phyloP scores from a whole-genome alignment of 1,140 invertebrate genomes.

The Phenacoccus solenopsis region DNA sequence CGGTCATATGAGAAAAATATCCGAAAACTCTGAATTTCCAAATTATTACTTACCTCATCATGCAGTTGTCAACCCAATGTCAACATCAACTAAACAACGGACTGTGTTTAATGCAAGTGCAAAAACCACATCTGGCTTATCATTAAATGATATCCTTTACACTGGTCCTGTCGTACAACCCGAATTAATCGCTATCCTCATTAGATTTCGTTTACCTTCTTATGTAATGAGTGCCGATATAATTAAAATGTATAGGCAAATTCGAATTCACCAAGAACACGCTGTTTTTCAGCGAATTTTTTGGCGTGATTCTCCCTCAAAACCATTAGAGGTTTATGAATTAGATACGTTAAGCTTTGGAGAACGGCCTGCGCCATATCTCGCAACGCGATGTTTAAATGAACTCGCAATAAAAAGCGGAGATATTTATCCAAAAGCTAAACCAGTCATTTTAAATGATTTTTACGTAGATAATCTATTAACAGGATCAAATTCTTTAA shows the following conservation, averaged over 20 bases:
- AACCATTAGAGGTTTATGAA: conserved; percentile 27
- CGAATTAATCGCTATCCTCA: conserved; percentile 31
- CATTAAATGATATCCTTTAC: conserved; percentile 1
- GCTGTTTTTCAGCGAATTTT: conserved; percentile 31
- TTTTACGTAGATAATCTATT: not conserved
- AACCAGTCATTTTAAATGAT: conserved; percentile 17
- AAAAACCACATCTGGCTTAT: not conserved
- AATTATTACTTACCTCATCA: conserved; percentile 21
- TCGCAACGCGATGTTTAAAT: conserved; percentile 31
- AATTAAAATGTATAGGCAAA: conserved; percentile 26
- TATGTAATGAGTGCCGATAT: conserved; percentile 30
- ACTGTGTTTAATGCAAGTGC: conserved; percentile 25
- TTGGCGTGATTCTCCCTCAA: conserved; percentile 28
- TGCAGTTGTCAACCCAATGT: conserved; percentile 11
- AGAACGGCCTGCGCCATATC: conserved; percentile 28
- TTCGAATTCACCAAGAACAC: conserved; percentile 21
- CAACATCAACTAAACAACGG: conserved; percentile 27
- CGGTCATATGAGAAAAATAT: not conserved
- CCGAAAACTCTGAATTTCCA: no score
- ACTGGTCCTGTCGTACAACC: conserved; percentile 30
- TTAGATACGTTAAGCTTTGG: conserved; percentile 32
- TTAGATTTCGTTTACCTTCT: conserved; percentile 30
- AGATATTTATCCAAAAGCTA: not conserved
- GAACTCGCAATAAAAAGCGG: conserved; percentile 28
- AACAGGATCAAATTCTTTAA: not conserved